Evolutionary conservation across 2,797 vertebrate genomes (phyloP), one percentile per base, ranked within the genome.

Genomic region (Falco biarmicus): DNA sequence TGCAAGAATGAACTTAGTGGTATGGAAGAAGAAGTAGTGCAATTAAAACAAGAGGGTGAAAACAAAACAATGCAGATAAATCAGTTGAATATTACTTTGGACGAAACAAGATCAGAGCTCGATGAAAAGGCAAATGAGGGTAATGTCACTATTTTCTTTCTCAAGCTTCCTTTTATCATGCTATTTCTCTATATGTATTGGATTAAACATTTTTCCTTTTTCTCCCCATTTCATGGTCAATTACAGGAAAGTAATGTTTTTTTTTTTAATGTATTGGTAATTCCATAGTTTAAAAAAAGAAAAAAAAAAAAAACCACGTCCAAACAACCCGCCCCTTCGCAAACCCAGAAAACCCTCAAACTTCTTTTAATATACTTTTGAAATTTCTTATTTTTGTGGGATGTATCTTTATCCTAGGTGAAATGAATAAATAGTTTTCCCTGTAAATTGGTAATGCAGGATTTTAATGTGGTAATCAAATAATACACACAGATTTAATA

Each of bases 21-120:
- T 95, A 98, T 97, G 98, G 98, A 99, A 96, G 98, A 97, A 97
- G 98, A 98, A 87, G 77, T 98, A 86, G 95, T 98, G 84, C 98
- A 98, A 43, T 97, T 99, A 53, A 98, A 98, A 37, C 93, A 84
- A 53, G 99, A 99, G 95, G 98, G 98, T 39, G 98, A 99, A 98
- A 98, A 97, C 50, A 99, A 99, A 97, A 97, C 98, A 25, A 96
- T 97, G 14, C 98, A 98, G 84, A 98, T 99, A 26, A 98, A 90
- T 85, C 98, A 99, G 69, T 97, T 99, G 98, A 98, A 99, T 95
- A 98, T 98, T 96, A 98, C 98, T 97, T 98, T 99, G 96, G 98
- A 99, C 96, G 98, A 99, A 95, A 99, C 98, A 92, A 98, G 98
- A 96, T 97, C 93, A 95, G 97, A 99, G 90, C 80, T 99, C 91